A percentile compares a stretch with the other conserved stretches of the same genome.
Evolutionary conservation across 2,888 invertebrate species (phyloP).

Genomic region (Podotricha telesiphe): DNA sequence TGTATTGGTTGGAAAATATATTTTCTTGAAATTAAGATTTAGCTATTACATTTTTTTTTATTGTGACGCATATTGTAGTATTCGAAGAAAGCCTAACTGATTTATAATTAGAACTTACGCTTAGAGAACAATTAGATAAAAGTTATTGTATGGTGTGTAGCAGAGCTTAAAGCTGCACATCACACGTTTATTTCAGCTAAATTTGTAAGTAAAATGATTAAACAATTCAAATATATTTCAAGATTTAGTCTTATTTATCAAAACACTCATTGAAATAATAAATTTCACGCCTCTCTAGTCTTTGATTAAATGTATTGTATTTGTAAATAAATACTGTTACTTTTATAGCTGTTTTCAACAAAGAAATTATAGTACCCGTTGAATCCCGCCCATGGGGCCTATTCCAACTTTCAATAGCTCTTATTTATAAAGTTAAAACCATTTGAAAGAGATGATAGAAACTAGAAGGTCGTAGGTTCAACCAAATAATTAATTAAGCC

Average conservation of each 20-base stretch:
- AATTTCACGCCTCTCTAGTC: slow-evolving; percentile 1
- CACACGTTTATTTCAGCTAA: no score
- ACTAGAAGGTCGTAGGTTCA: slow-evolving; percentile 17
- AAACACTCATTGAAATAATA: neutral
- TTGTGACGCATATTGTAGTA: no score
- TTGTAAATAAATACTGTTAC: slow-evolving; percentile 30
- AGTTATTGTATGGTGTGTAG: no score
- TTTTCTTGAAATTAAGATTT: no score
- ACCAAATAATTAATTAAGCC: slow-evolving; percentile 18
- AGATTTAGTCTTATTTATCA: neutral
- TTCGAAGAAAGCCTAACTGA: no score
- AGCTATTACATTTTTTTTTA: no score
- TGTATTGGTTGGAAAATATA: no score
- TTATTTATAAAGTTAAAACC: slow-evolving; percentile 36
- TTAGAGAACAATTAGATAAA: no score
- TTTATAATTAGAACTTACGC: no score
- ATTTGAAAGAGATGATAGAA: slow-evolving; percentile 27
- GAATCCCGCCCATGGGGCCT: slow-evolving; percentile 31
- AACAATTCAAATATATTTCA: neutral
- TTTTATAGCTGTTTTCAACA: slow-evolving; percentile 36
- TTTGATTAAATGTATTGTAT: slow-evolving; percentile 25
- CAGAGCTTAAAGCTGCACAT: no score
- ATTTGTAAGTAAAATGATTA: no score
- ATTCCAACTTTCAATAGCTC: slow-evolving; percentile 40
- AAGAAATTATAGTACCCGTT: slow-evolving; percentile 33